Evolutionary conservation across 1,140 invertebrate species (phyloP).

Genomic region (Philotrypesis tridentata): DNA sequence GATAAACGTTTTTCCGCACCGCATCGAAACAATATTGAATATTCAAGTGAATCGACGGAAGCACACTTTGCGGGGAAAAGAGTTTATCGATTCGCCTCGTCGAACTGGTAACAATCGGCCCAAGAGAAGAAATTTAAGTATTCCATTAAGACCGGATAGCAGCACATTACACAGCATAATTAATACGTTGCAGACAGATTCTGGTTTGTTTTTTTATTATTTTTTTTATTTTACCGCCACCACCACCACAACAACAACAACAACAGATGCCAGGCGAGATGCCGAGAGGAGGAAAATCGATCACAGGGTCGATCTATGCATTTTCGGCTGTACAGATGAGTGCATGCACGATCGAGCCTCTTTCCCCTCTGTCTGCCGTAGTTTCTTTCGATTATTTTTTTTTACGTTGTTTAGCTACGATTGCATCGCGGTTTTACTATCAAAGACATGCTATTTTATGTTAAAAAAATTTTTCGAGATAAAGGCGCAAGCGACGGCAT

Average conservation of each 20-base stretch:
- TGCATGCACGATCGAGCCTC: conserved; percentile 28
- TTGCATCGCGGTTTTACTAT: not conserved
- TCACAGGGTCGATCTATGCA: conserved; percentile 28
- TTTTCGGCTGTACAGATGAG: conserved; percentile 10
- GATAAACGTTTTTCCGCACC: not conserved
- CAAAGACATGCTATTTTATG: too few species aligned
- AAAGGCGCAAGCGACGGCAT: not conserved
- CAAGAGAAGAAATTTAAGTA: not conserved
- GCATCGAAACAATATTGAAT: too few species aligned
- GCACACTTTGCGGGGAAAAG: not conserved
- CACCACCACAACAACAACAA: conserved; percentile 48
- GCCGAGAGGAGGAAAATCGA: conserved; percentile 33
- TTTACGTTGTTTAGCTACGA: not conserved
- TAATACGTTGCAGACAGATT: conserved; percentile 29
- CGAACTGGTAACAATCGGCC: not conserved
- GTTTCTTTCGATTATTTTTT: not conserved
- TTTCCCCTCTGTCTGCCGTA: conserved; percentile 17
- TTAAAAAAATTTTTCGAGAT: not conserved
- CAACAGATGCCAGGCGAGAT: conserved; percentile 41
- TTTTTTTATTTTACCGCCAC: conserved; percentile 45
- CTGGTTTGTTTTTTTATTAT: too few species aligned
- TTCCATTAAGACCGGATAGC: conserved; percentile 36
- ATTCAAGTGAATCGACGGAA: too few species aligned
- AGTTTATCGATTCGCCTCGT: not conserved
- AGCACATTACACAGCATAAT: conserved; percentile 34